Evolutionary conservation across 2,113 vertebrate genomes (phyloP), one percentile per base, ranked within the genome.

Genomic region (Scalopus aquaticus): DNA sequence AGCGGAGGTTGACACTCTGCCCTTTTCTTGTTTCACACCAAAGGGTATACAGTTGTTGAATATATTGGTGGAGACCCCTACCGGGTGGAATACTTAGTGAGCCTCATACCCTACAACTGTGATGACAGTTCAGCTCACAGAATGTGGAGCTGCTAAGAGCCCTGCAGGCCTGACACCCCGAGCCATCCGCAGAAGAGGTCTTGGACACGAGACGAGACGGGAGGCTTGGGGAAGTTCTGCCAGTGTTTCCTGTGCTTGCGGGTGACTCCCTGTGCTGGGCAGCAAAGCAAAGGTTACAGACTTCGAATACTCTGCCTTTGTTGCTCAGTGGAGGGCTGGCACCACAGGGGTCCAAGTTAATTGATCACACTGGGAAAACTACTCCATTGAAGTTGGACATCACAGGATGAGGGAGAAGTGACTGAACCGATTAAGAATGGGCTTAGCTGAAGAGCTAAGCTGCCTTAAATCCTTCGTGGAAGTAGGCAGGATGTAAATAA

Each of bases 401-500:
- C 17, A 37, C 86, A 84, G 90, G 90, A 74, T 87, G 89, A 94
- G 12, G 88, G 85, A 91, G 72, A 83, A 93, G 79, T 73, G 76
- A 87, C 86, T 77, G 86, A 80, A 37, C 89, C 62, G 81, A 82
- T 97, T 46, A 77, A 80, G 92, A 93, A 80, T 51, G 72, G 54
- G 49, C 72, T 94, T 80, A 39, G 62, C 37, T 64, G 70, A 94
- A 94, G 82, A 94, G 82, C 54, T 77, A 58, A 87, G 60, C 91
- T 76, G 82, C 78, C 42, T 94, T 58, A 62, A 60, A 93, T 95
- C 87, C 79, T 91, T 91, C 77, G 4, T 90, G 70, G 96, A 95
- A 96, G 91, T 72, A 76, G 86, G 79, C 81, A 91, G 95, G 91
- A 92, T 95, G 88, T 82, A 96, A 96, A 96, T 96, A 82, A 89